These are phyloP conservation scores for Chymomyza fuscimana DNA, from an alignment of 2,888 invertebrate genomes.

Conservation along the genomic window DNA sequence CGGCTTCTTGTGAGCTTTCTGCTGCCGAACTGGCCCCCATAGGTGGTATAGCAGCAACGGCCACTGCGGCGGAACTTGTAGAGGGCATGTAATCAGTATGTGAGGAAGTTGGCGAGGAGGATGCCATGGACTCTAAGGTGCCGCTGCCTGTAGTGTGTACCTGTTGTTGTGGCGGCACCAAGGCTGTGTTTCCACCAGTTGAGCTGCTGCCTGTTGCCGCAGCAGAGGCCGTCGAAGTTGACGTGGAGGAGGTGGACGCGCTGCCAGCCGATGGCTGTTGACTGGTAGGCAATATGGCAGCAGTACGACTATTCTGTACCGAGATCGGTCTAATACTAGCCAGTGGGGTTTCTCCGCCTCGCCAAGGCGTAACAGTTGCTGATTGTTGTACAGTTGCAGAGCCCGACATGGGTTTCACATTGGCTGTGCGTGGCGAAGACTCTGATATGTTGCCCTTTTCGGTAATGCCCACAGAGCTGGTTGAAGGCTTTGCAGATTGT, in stretches of 20 bases:
- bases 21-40: slow-evolving; percentile 78
- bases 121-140: slow-evolving; percentile 80
- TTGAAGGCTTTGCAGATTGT: slow-evolving; percentile 85
- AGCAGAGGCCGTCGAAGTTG: slow-evolving; percentile 63
- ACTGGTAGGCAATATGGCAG: slow-evolving; percentile 88
- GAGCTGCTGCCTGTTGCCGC: slow-evolving; percentile 49
- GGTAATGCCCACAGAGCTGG: slow-evolving; percentile 82
- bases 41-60: slow-evolving; percentile 86
- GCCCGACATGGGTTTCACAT: slow-evolving; percentile 96
- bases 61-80: slow-evolving; percentile 84
- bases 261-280: slow-evolving; percentile 73
- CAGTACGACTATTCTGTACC: slow-evolving; percentile 85
- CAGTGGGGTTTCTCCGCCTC: slow-evolving; percentile 90
- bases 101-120: slow-evolving; percentile 87
- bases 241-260: slow-evolving; percentile 60
- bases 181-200: slow-evolving; percentile 79
- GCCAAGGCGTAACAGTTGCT: slow-evolving; percentile 83
- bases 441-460: slow-evolving; percentile 83
- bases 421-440: slow-evolving; percentile 87
- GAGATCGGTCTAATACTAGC: slow-evolving; percentile 96
- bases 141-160: slow-evolving; percentile 81
- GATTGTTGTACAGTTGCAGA: slow-evolving; percentile 79
- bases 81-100: slow-evolving; percentile 93
- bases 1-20: slow-evolving; percentile 80
- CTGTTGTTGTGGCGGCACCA: slow-evolving; percentile 84